phyloP scores from a whole-genome alignment of 1,140 invertebrate species.

The Metopolophium dirhodum region DNA sequence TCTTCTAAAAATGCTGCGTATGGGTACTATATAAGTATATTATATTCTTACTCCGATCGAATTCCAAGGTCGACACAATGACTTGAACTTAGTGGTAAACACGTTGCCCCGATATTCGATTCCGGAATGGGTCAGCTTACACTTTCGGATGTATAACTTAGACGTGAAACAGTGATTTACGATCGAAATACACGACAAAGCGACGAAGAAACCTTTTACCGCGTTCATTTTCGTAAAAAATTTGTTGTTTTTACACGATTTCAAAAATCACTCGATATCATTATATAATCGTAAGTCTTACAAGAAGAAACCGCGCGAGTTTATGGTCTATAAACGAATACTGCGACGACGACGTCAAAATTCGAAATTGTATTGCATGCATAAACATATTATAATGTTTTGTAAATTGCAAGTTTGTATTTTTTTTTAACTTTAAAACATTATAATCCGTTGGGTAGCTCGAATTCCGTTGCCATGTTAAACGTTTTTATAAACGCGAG shows the following conservation, averaged over 20 bases:
- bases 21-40: no score
- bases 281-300: no score
- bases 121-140: constrained; percentile 33
- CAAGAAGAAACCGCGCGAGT: no score
- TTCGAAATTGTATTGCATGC: background rate
- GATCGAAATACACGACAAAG: background rate
- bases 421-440: background rate
- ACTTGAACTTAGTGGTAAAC: constrained; percentile 24
- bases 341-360: background rate
- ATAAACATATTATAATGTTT: background rate
- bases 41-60: constrained; percentile 38
- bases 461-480: constrained; percentile 26
- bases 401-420: background rate
- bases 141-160: background rate
- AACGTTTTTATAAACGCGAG: background rate
- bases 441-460: background rate
- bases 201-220: background rate
- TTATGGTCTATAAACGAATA: no score
- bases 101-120: constrained; percentile 42
- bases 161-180: background rate
- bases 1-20: background rate
- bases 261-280: background rate
- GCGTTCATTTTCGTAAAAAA: background rate
- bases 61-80: constrained; percentile 40
- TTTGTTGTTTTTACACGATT: background rate